Percentiles rank a stretch among this genome's conserved stretches.
Conservation (phyloP, 1,140 invertebrate genomes). For the Pachyrhynchus sulphureomaculatus region DNA sequence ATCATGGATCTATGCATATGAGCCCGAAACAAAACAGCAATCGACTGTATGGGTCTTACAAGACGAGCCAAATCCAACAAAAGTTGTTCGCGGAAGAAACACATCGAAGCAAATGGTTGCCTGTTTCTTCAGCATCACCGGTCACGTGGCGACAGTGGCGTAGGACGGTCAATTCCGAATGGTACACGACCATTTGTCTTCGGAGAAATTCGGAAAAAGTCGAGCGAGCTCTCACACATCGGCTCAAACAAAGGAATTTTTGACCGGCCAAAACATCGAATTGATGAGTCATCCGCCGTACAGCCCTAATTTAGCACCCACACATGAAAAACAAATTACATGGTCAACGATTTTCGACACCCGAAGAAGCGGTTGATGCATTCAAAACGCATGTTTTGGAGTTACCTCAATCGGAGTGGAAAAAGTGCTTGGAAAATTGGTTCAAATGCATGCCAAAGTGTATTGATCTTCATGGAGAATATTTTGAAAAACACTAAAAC, state of each 20-base stretch:
- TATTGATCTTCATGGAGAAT: constrained; percentile 32
- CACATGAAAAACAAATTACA: constrained; percentile 2
- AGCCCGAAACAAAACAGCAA: constrained; percentile 39
- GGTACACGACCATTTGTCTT: constrained; percentile 44
- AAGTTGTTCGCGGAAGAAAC: too few relatives aligned
- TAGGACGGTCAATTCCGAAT: constrained; percentile 39
- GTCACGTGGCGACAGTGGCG: constrained; percentile 18
- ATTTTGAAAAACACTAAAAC: constrained; percentile 39
- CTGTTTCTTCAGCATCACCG: too few relatives aligned
- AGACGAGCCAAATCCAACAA: constrained; percentile 47
- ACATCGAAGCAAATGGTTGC: constrained; percentile 43
- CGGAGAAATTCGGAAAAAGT: constrained; percentile 32
- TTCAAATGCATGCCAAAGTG: constrained; percentile 38
- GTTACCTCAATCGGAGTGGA: constrained; percentile 41
- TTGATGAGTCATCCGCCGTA: constrained; percentile 42
- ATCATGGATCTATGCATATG: too few relatives aligned
- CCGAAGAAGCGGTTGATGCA: constrained; percentile 33
- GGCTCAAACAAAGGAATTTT: too few relatives aligned
- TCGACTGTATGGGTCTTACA: constrained; percentile 42
- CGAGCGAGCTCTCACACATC: too few relatives aligned
- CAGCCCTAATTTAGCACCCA: constrained; percentile 46
- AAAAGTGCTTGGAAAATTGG: constrained; percentile 43
- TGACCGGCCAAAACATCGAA: constrained; percentile 37
- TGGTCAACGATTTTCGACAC: too few relatives aligned
- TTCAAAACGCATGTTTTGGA: constrained; percentile 46